Evolutionary conservation across 2,113 vertebrate species (phyloP).

Genomic region (Charina bottae): DNA sequence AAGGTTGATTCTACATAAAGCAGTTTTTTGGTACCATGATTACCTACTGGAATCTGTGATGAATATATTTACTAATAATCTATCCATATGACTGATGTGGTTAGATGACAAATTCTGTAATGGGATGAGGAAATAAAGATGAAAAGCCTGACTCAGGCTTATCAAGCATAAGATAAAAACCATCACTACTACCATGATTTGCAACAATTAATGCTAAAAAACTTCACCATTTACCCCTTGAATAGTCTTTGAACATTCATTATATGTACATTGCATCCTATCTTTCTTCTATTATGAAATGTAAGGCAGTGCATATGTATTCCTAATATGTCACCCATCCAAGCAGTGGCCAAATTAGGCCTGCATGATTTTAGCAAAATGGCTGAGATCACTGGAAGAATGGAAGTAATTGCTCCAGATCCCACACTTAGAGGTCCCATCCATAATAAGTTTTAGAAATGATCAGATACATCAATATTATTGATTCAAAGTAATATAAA

Average conservation of each 20-base stretch:
- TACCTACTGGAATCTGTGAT: constrained; percentile 12
- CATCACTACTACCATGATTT: neutral
- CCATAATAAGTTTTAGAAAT: too few species aligned
- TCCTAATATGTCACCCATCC: neutral
- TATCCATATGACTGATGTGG: neutral
- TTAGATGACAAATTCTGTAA: constrained; percentile 2
- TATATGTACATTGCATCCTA: neutral
- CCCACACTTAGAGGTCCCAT: too few species aligned
- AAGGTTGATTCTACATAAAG: neutral
- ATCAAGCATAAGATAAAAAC: neutral
- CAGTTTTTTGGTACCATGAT: neutral
- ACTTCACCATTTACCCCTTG: neutral
- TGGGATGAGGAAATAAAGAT: constrained; percentile 6
- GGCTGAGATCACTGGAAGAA: too few species aligned
- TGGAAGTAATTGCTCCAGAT: too few species aligned
- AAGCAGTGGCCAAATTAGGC: neutral
- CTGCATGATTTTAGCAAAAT: neutral
- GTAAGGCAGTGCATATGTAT: neutral
- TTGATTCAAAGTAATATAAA: too few species aligned
- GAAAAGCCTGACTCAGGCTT: constrained; percentile 1
- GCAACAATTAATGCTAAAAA: neutral
- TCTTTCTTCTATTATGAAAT: neutral
- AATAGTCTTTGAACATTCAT: neutral
- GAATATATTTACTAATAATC: constrained; percentile 12
- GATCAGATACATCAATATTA: too few species aligned